Base-by-base conservation (phyloP, 2,113 vertebrate species). In the Hippopotamus amphibius region DNA sequence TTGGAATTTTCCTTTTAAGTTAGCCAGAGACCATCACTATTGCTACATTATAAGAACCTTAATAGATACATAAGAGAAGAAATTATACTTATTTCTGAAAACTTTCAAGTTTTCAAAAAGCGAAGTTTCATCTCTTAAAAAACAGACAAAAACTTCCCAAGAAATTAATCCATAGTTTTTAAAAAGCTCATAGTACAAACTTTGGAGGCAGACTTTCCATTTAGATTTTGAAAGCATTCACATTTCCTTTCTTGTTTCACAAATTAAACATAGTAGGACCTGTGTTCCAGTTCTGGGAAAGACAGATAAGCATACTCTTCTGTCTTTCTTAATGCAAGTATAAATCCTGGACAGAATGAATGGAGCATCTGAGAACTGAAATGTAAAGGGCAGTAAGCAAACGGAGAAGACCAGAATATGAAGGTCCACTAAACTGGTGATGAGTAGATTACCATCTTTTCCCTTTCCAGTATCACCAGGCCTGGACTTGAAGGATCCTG, bases 71-170 rank as follows among this genome's bases (percentile, higher is more conserved):
- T 61, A 82, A 91, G n/a, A 93, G 19, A 88, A 94, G 59, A 92
- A 92, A 93, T 79, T 88, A n/a, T 21, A 86, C 53, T 95, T 91
- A 76, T 82, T 94, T 96, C 57, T 95, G 59, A 82, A 68, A 86
- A 93, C 17, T 79, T 59, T 43, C 46, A 92, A 89, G n/a, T 88
- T 80, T 80, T 80, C n/a, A 43, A 85, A 95, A 96, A 68, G 50
- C 41, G 84, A 28, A 61, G 43, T 26, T 86, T 90, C 19, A 57
- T 88, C 28, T 92, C 43, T 90, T 89, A 50, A 79, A 65, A 30
- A 88, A 93, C 30, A 24, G 26, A 68, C 28, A 37, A 79, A 48
- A 48, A 28, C 50, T 79, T 61, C 22, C n/a, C 37, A 59, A 71
- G 59, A 94, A 94, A 91, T 92, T 88, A 93, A 88, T 68, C 59